Evolutionary conservation across 1,140 invertebrate species (phyloP).

Genomic region (Leptopilina boulardi): DNA sequence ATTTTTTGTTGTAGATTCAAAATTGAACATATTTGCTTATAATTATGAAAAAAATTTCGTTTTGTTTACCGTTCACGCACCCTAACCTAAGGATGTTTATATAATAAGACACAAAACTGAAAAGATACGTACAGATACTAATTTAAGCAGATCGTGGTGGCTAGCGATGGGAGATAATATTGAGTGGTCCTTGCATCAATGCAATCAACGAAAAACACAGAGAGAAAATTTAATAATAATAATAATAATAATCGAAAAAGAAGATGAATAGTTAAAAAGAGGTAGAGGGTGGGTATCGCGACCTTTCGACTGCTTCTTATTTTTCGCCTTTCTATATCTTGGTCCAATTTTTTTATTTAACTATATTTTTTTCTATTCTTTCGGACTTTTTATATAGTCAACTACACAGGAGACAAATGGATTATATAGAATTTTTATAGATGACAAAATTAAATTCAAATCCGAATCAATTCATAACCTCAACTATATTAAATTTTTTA

Average conservation of each 20-base stretch:
- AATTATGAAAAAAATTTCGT: neutral
- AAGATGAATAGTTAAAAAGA: conserved; percentile 43
- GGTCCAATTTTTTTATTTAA: neutral
- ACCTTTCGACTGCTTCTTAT: conserved; percentile 17
- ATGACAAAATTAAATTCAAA: too few species aligned
- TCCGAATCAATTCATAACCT: too few species aligned
- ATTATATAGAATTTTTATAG: too few species aligned
- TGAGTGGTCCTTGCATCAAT: conserved; percentile 76
- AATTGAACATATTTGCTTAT: too few species aligned
- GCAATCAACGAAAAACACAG: conserved; percentile 70
- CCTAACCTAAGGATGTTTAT: too few species aligned
- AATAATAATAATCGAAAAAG: conserved; percentile 45
- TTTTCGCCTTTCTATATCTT: neutral
- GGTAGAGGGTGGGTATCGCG: conserved; percentile 39
- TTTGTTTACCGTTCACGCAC: neutral
- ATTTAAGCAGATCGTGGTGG: conserved; percentile 73
- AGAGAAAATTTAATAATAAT: conserved; percentile 57
- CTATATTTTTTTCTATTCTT: neutral
- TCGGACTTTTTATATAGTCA: neutral
- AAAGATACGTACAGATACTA: conserved; percentile 68
- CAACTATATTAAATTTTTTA: too few species aligned
- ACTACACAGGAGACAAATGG: too few species aligned
- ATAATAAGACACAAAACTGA: conserved; percentile 48
- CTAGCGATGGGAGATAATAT: conserved; percentile 75
- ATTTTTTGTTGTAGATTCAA: too few species aligned